Evolutionary conservation across 2,113 vertebrate genomes (phyloP).

Genomic region (Vidua chalybeata): DNA sequence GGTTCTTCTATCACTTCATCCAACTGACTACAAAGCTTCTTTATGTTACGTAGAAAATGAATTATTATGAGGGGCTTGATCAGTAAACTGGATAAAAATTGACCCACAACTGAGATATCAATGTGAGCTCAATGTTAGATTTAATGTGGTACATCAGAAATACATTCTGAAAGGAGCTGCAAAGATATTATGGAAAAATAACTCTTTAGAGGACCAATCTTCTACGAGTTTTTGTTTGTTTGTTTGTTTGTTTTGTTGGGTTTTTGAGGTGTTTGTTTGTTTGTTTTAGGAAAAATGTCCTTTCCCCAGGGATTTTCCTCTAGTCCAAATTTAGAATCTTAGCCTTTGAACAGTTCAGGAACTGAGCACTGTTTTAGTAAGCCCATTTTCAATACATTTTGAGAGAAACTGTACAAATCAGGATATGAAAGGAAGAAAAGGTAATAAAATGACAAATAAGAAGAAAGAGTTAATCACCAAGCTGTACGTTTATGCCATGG

Average conservation of each 20-base stretch:
- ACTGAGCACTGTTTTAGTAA: neutral
- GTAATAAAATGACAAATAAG: neutral
- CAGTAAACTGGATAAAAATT: neutral
- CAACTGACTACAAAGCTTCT: neutral
- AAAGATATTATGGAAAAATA: neutral
- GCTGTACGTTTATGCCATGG: neutral
- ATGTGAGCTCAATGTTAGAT: neutral
- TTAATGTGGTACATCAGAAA: neutral
- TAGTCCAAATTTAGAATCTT: neutral
- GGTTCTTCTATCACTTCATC: neutral
- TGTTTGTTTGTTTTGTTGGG: neutral
- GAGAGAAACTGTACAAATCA: neutral
- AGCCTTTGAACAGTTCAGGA: neutral
- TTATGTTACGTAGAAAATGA: neutral
- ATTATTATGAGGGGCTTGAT: neutral
- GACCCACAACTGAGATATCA: neutral
- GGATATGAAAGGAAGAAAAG: neutral
- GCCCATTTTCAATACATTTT: neutral
- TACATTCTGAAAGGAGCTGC: neutral
- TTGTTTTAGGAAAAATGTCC: neutral
- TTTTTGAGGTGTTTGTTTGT: neutral
- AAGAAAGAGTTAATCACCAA: constrained; percentile 21
- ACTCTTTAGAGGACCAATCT: neutral
- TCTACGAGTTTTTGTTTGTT: neutral
- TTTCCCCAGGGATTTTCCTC: neutral